phyloP scores from a whole-genome alignment of 2,113 vertebrate genomes.

The Mastomys natalensis region DNA sequence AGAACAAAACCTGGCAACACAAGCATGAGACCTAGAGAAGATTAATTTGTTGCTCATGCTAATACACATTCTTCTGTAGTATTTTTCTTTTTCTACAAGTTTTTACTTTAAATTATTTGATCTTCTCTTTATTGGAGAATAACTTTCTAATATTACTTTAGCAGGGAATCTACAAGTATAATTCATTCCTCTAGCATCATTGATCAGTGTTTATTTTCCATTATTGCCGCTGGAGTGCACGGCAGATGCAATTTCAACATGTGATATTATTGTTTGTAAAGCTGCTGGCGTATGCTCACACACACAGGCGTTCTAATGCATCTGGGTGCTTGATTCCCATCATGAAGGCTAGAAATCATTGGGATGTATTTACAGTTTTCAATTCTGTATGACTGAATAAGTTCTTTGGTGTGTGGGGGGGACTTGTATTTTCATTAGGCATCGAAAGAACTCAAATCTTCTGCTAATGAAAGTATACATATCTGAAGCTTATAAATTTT shows the following conservation, averaged over 20 bases:
- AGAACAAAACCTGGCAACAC: background rate
- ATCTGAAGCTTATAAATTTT: background rate
- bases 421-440: background rate
- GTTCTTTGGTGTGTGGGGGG: background rate
- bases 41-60: background rate
- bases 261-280: background rate
- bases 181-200: background rate
- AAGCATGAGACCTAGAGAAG: background rate
- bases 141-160: background rate
- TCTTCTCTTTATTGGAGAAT: background rate
- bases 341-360: background rate
- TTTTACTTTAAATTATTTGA: background rate
- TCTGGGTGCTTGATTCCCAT: background rate
- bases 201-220: slow-evolving; percentile 43
- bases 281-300: background rate
- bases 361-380: background rate
- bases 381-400: background rate
- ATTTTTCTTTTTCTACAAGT: background rate
- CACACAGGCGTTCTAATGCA: background rate
- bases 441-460: background rate
- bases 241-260: background rate
- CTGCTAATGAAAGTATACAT: background rate
- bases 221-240: background rate
- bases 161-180: slow-evolving; percentile 39
- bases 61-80: background rate